Conservation (phyloP, 2,888 invertebrate species). For the Ypsolopha sequella region DNA sequence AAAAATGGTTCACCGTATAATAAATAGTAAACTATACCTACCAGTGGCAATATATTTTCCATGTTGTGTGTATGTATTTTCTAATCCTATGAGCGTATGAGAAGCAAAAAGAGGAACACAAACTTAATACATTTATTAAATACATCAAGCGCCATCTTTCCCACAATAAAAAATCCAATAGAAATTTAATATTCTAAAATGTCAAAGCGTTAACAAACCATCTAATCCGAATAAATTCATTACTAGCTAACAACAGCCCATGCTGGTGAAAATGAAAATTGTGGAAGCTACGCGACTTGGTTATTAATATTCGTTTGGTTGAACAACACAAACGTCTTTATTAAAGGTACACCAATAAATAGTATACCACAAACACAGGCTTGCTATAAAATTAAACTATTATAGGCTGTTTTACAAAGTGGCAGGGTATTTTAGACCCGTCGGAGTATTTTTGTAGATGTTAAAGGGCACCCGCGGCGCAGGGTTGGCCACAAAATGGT, state of each 20-base stretch:
- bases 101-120: no score
- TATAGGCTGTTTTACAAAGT: no score
- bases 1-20: slow-evolving; percentile 57
- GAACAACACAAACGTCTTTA: slow-evolving; percentile 54
- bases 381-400: no score
- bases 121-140: no score
- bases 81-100: no score
- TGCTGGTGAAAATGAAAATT: slow-evolving; percentile 40
- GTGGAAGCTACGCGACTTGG: slow-evolving; percentile 34
- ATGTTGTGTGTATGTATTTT: no score
- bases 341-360: slow-evolving; percentile 53
- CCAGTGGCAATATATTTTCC: no score
- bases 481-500: slow-evolving; percentile 49
- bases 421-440: no score
- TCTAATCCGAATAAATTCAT: slow-evolving; percentile 25
- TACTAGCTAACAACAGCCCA: slow-evolving; percentile 36
- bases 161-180: no score
- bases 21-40: slow-evolving; percentile 14
- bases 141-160: no score
- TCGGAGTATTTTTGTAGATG: neutral
- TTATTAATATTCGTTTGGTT: slow-evolving; percentile 62
- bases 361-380: slow-evolving; percentile 4
- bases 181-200: no score
- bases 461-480: slow-evolving; percentile 18
- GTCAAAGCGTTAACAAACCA: no score